phyloP scores from a whole-genome alignment of 2,888 invertebrate genomes.

The Beris chalybata region DNA sequence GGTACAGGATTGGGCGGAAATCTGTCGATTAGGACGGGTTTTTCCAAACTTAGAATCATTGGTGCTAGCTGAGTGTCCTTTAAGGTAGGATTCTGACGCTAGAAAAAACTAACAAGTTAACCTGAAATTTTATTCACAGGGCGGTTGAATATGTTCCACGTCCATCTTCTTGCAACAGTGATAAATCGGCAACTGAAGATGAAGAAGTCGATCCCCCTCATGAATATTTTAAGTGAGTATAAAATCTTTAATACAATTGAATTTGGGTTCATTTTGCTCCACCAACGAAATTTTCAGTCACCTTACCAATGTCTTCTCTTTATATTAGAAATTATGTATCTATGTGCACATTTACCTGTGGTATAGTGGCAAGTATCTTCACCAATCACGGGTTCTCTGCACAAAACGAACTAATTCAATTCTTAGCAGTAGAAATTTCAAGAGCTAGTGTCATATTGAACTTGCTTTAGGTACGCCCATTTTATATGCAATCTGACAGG shows the following conservation, averaged over 20 bases:
- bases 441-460: too few relatives aligned
- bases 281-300: not conserved
- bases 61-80: conserved; percentile 83
- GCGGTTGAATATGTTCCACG: conserved; percentile 42
- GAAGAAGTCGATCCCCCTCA: conserved; percentile 62
- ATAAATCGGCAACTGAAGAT: conserved; percentile 59
- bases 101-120: not conserved
- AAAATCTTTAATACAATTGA: not conserved
- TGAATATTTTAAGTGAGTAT: conserved; percentile 63
- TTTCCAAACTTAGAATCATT: conserved; percentile 86
- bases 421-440: too few relatives aligned
- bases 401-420: too few relatives aligned
- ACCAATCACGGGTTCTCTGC: too few relatives aligned
- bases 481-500: too few relatives aligned
- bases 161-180: conserved; percentile 47
- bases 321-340: too few relatives aligned
- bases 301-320: too few relatives aligned
- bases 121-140: conserved; percentile 28
- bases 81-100: conserved; percentile 56
- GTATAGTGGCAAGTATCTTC: too few relatives aligned
- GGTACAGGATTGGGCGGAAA: conserved; percentile 80
- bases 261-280: not conserved
- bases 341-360: too few relatives aligned
- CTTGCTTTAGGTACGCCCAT: too few relatives aligned
- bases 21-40: conserved; percentile 78